Base-by-base conservation (phyloP, 2,888 invertebrate species). In the Drosophila koepferae region DNA sequence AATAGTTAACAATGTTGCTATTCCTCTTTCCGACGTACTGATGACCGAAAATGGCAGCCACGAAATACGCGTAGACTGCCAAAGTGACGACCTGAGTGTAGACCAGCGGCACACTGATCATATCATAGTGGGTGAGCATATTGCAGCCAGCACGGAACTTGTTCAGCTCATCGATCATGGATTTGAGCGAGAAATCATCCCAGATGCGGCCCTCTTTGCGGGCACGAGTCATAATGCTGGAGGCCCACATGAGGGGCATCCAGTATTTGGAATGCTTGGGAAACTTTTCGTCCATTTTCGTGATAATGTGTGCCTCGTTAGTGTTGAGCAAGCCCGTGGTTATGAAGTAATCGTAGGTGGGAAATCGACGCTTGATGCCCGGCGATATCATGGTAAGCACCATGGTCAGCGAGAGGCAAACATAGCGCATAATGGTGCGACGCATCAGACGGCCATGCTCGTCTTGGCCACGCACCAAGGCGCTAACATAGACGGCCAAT, bases 11-110 rank as follows among this genome's bases (percentile, higher is more conserved):
- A 71, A 94, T 94, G 89, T 94, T 95, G n/a, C 90, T 81, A 92
- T 94, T 92, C 14, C 80, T 80, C 73, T 94, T 93, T 49, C 96
- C 95, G 3, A 97, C 94, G 96, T 97, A 98, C 91, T 98, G 98
- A 80, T 97, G 95, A 9, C 97, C 98, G 94, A 98, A 95, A 7
- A 98, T 95, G 59, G 96, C 96, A 2, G 98, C 97, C 69, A 97
- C 94, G 92, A 98, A 98, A 93, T 97, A 98, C 20, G 97, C 96
- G 92, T 98, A 98, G 31, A 98, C 97, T 0, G 92, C 92, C 91
- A 98, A 94, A 0, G 98, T 98, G n/a, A 98, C 98, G 77, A 98
- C 97, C 94, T 97, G 97, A 31, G 97, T 97, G 91, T 97, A 97
- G 31, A 97, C 97, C 75, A 97, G 94, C 18, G 97, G 97, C 63